These are phyloP conservation scores for Tetraneura akinire DNA, from an alignment of 1,140 invertebrate genomes.

Conservation along the genomic window DNA sequence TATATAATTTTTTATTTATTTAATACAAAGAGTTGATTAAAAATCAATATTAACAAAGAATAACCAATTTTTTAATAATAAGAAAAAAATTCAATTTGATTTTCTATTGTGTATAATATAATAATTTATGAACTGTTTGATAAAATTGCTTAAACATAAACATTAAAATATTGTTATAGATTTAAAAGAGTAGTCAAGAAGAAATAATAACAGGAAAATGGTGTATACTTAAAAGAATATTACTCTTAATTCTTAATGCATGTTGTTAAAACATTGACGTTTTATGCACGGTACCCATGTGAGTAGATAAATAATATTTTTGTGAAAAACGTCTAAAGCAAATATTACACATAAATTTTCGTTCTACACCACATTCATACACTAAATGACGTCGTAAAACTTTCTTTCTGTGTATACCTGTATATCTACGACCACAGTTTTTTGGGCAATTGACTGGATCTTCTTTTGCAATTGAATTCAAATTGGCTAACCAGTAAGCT, in stretches of 20 bases:
- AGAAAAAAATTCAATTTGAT: too few relatives aligned
- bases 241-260: background rate
- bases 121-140: too few relatives aligned
- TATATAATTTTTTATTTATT: too few relatives aligned
- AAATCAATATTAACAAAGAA: too few relatives aligned
- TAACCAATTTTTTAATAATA: too few relatives aligned
- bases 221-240: too few relatives aligned
- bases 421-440: slow-evolving; percentile 58
- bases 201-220: too few relatives aligned
- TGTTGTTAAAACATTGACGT: background rate
- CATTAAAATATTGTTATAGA: too few relatives aligned
- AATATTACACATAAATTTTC: slow-evolving; percentile 58
- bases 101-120: too few relatives aligned
- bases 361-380: slow-evolving; percentile 58
- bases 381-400: slow-evolving; percentile 52
- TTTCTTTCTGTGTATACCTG: slow-evolving; percentile 53
- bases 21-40: too few relatives aligned
- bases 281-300: slow-evolving; percentile 54
- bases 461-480: slow-evolving; percentile 33
- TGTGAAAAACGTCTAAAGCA: slow-evolving; percentile 57
- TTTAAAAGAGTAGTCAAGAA: too few relatives aligned
- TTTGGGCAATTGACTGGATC: slow-evolving; percentile 44
- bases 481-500: slow-evolving; percentile 37
- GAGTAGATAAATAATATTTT: slow-evolving; percentile 55
- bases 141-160: too few relatives aligned